Percentiles rank a stretch among this genome's conserved stretches.
These are phyloP conservation scores for Phrynocephalus vlangalii DNA, from an alignment of 2,797 vertebrate species.

Conservation along the genomic window DNA sequence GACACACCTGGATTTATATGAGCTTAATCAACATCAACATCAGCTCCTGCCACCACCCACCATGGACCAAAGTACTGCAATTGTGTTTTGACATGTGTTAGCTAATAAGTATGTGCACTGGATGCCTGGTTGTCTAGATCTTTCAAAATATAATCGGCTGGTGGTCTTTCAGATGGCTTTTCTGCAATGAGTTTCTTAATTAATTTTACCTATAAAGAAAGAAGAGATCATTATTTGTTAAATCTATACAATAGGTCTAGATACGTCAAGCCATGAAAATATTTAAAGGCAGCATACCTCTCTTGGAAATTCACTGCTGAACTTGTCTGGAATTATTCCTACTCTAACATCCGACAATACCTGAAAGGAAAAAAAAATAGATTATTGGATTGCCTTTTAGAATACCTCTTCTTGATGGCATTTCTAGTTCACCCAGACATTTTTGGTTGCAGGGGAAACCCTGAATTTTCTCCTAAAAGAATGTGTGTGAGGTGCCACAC, in stretches of 20 bases:
- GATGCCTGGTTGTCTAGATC: fast-evolving
- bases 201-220: constrained; percentile 68
- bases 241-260: constrained; percentile 29
- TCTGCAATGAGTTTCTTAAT: constrained; percentile 68
- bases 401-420: not conserved
- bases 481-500: constrained; percentile 6
- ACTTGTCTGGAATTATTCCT: not conserved
- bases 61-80: not conserved
- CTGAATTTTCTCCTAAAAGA: too few relatives aligned
- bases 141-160: constrained; percentile 40
- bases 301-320: not conserved
- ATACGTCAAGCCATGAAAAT: constrained; percentile 25
- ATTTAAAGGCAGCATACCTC: constrained; percentile 61
- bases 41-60: not conserved
- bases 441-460: too few relatives aligned
- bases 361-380: constrained; percentile 55
- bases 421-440: too few relatives aligned
- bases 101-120: constrained; percentile 39
- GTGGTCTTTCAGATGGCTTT: constrained; percentile 35
- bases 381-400: constrained; percentile 21
- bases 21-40: constrained; percentile 16
- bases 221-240: constrained; percentile 8
- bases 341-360: not conserved
- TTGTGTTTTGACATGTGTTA: not conserved
- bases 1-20: not conserved